Percentiles rank a stretch among this genome's conserved stretches.
These are phyloP conservation scores for Caerostris extrusa DNA, from an alignment of 1,140 invertebrate species.

Conservation along the genomic window DNA sequence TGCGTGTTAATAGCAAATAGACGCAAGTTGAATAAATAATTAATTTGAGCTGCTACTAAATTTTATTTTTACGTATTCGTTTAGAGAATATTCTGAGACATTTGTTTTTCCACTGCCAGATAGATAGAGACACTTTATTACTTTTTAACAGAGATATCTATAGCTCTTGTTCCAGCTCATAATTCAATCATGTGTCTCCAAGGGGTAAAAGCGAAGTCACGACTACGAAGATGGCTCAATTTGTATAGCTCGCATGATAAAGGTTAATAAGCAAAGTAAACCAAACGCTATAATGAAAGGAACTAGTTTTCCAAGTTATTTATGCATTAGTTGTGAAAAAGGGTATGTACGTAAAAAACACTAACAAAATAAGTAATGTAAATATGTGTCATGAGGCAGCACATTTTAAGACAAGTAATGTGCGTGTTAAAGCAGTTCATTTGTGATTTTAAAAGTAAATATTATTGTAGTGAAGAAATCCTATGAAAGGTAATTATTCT, in stretches of 20 bases:
- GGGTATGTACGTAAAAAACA: too few species aligned
- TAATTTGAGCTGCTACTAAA: background rate
- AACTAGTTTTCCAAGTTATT: too few species aligned
- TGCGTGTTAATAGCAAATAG: slow-evolving; percentile 35
- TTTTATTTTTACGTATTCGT: background rate
- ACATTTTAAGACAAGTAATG: too few species aligned
- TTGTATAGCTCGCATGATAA: background rate
- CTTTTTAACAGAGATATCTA: slow-evolving; percentile 15
- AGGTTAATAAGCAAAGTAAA: background rate
- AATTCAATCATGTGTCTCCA: background rate
- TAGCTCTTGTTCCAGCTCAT: background rate
- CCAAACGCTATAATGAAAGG: background rate
- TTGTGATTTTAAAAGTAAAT: too few species aligned
- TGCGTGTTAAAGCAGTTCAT: too few species aligned
- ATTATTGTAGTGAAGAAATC: too few species aligned
- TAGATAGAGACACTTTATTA: background rate
- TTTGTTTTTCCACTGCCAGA: background rate
- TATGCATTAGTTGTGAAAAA: too few species aligned
- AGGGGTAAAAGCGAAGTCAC: background rate
- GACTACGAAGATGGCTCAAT: background rate
- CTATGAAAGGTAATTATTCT: too few species aligned
- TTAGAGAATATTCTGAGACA: background rate
- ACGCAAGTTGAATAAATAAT: slow-evolving; percentile 29
- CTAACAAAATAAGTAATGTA: too few species aligned
- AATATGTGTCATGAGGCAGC: too few species aligned